Base-by-base conservation (phyloP, 2,797 vertebrate species). In the Benthosema pterotum region DNA sequence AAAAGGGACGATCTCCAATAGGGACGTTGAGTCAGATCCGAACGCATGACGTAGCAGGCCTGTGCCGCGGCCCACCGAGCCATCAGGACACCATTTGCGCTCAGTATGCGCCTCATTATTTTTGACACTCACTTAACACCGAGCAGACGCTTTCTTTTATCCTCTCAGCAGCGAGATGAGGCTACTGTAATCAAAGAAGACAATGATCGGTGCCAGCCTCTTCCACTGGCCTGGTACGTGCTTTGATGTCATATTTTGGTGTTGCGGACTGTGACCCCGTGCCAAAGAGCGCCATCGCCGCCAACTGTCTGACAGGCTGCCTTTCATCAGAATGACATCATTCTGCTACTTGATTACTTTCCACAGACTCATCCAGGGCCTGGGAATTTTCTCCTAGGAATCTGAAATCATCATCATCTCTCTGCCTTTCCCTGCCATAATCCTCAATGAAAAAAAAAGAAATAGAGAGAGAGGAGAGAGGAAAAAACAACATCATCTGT, bases 261-360 rank as follows among this genome's bases (percentile, higher is more conserved):
- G 82, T 83, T 74, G 83, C 45, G 66, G 72, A 80, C 73, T 70
- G 71, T 59, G 79, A 74, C 61, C 32, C 42, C 42, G 63, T 85
- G 78, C 87, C 88, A 89, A 78, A 79, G 81, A 84, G 75, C 72
- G 60, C 77, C 83, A 73, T 64, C 54, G 79, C 79, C 65, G 86
- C 89, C 90, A 91, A 82, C 71, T 78, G 80, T 86, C 88, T 90
- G 89, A 88, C 87, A 87, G 83, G 74, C 82, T 79, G 80, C 81
- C 85, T 91, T 90, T 92, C 85, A 91, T 91, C 88, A 83, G 57
- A 73, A 77, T 91, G 89, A 91, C 90, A 91, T 92, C 85, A 90
- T 76, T 85, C 57, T 72, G 82, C 81, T 89, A 87, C 88, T 88
- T 90, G 87, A 92, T 91, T 91, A 84, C 85, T 91, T 92, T 92